These are phyloP conservation scores for Microtus montanus DNA, from an alignment of 2,113 vertebrate species.

Conservation along the genomic window DNA sequence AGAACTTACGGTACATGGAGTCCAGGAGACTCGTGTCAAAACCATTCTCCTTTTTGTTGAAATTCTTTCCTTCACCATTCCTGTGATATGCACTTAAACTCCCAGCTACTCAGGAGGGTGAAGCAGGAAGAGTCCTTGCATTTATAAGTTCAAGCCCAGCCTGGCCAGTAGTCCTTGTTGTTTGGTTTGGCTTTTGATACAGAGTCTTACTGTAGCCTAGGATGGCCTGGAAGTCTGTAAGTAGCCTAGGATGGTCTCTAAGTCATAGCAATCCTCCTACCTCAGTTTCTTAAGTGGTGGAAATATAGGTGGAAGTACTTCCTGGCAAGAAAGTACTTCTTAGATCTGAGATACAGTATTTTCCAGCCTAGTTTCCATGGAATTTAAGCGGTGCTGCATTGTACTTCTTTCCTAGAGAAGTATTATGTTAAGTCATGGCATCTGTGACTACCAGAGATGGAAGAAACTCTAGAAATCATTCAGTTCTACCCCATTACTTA, in stretches of 20 bases:
- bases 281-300: neutral
- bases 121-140: neutral
- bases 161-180: neutral
- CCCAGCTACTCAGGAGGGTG: neutral
- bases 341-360: conserved; percentile 41
- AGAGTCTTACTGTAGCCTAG: neutral
- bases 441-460: conserved; percentile 11
- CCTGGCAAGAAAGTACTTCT: neutral
- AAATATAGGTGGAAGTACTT: neutral
- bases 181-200: neutral
- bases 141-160: neutral
- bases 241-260: neutral
- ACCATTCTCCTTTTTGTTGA: conserved; percentile 32
- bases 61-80: neutral
- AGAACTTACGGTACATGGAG: neutral
- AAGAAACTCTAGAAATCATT: conserved; percentile 20
- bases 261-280: neutral
- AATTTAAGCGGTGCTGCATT: neutral
- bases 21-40: neutral
- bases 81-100: neutral
- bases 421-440: neutral
- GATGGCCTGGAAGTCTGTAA: neutral
- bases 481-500: neutral
- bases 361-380: conserved; percentile 4
- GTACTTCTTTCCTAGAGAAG: neutral